Evolutionary conservation across 2,113 vertebrate species (phyloP).

Genomic region (Colistium nudipinnis): DNA sequence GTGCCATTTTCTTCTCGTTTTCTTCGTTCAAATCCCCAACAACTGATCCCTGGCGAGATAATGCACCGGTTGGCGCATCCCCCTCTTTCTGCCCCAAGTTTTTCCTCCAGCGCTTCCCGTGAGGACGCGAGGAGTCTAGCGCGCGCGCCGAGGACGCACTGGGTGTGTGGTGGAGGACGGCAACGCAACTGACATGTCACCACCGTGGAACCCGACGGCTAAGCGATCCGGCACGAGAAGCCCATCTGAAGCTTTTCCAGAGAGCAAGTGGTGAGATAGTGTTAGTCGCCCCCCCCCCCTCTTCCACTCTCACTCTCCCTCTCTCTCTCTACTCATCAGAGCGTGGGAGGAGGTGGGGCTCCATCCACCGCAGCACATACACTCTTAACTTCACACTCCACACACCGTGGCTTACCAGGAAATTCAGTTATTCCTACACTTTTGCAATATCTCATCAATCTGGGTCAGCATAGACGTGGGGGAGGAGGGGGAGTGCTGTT

Average conservation of each 20-base stretch:
- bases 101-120: slow-evolving; percentile 40
- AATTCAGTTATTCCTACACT: slow-evolving; percentile 64
- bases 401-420: slow-evolving; percentile 66
- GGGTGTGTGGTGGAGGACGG: slow-evolving; percentile 3
- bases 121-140: slow-evolving; percentile 16
- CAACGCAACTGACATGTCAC: slow-evolving; percentile 10
- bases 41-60: slow-evolving; percentile 60
- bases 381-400: slow-evolving; percentile 78
- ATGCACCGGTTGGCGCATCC: slow-evolving; percentile 63
- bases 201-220: background rate
- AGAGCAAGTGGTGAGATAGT: slow-evolving; percentile 76
- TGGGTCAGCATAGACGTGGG: slow-evolving; percentile 60
- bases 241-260: slow-evolving; percentile 73
- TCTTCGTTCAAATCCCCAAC: slow-evolving; percentile 46
- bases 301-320: slow-evolving; percentile 14
- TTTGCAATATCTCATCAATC: slow-evolving; percentile 69
- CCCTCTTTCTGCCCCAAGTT: slow-evolving; percentile 66
- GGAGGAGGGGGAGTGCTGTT: background rate
- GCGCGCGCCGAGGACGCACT: slow-evolving; percentile 48
- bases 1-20: no score
- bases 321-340: slow-evolving; percentile 65
- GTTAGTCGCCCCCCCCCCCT: slow-evolving; percentile 57
- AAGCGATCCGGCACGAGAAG: slow-evolving; percentile 41
- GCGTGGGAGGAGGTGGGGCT: slow-evolving; percentile 82
- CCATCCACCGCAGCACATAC: slow-evolving; percentile 73